Evolutionary conservation across 2,888 invertebrate genomes (phyloP), one percentile per base, ranked within the genome.

Genomic region (Priocnemis perturbator): DNA sequence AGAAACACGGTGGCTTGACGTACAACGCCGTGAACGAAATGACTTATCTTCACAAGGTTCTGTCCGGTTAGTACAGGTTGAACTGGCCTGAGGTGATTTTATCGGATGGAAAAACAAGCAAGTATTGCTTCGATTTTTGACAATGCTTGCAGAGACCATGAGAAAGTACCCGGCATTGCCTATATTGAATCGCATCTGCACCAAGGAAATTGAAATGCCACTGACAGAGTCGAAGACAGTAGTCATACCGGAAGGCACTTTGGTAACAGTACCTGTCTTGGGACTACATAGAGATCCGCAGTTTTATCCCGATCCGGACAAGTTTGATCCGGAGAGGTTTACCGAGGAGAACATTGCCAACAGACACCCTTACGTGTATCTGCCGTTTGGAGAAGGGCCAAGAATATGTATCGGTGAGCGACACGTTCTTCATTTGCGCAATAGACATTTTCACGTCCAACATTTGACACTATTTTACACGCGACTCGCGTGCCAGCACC

Each of bases 241-340:
- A 9, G 59, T 30, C 3, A 50, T 87, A 26, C 79, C 79, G 17
- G 73, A 81, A 70, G 88, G 86, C 15, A 80, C 80, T 19, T 60
- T 74, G 45, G 72, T 91, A 0, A 62, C 85, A 0, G 86, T 91
- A 47, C 89, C 90, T 0, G 77, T 90, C 0, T 77, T 84, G 23
- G 89, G 88, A 0, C 60, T 91, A 14, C 92, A 92, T 64, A 86
- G 84, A 44, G 90, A 91, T 82, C 87, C 90, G 0, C 82, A 89
- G 9, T 88, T 89, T 76, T 92, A 87, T 78, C 89, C 90, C 0
- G 83, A 91, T 17, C 91, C 92, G 0, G 86, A 90, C 0, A 88
- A 85, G 73, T 92, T 91, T 77, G 90, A 91, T 75, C 92, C 92
- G 0, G 90, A 90, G 69, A 83, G 91, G 57, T 91, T 91, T 75